A percentile compares a stretch with the other conserved stretches of the same genome.
Conservation (phyloP, 2,113 vertebrate species). For the Forbesichthys papilliferus region DNA sequence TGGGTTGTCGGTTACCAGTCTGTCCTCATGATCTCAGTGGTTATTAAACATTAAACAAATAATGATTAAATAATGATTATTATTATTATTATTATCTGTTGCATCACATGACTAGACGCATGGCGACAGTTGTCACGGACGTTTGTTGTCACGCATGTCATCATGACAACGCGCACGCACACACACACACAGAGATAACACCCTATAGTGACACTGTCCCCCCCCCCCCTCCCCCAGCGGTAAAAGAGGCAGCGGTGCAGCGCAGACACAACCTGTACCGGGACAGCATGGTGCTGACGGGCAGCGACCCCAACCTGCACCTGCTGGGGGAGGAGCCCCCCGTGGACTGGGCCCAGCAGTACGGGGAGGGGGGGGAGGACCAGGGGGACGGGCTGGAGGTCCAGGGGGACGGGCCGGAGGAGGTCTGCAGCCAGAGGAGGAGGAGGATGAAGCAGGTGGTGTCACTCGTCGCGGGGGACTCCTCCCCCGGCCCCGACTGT, state of each 20-base stretch:
- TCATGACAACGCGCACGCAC: too few relatives aligned
- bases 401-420: background rate
- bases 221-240: conserved; percentile 72
- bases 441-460: conserved; percentile 87
- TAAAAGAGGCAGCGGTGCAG: conserved; percentile 94
- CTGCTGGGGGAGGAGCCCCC: conserved; percentile 82
- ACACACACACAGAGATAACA: too few relatives aligned
- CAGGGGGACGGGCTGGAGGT: background rate
- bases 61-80: too few relatives aligned
- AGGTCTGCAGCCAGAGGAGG: conserved; percentile 63
- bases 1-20: too few relatives aligned
- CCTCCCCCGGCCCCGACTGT: conserved; percentile 63
- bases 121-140: too few relatives aligned
- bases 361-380: conserved; percentile 9
- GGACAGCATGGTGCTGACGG: conserved; percentile 92
- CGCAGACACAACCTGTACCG: conserved; percentile 93
- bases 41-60: too few relatives aligned
- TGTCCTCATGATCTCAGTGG: too few relatives aligned
- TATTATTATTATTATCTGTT: too few relatives aligned
- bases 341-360: conserved; percentile 83
- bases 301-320: conserved; percentile 92
- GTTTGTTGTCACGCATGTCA: too few relatives aligned
- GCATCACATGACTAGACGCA: too few relatives aligned
- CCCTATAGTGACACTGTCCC: too few relatives aligned
- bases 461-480: conserved; percentile 87